Conservation (phyloP, 2,888 invertebrate species). For the Leptinotarsa juncta region DNA sequence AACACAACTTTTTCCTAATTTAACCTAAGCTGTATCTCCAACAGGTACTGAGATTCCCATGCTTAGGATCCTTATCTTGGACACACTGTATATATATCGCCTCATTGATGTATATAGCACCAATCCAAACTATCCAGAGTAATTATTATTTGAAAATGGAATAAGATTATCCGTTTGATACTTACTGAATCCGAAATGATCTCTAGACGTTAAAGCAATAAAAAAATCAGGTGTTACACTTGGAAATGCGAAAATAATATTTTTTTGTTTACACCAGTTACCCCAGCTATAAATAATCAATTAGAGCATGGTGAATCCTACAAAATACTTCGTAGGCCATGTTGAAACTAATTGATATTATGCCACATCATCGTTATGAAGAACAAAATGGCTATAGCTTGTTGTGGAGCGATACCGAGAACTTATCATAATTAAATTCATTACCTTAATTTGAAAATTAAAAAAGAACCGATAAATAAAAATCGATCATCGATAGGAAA, state of each 20-base stretch:
- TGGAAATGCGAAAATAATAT: background rate
- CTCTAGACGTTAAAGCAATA: background rate
- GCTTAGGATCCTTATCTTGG: too few relatives aligned
- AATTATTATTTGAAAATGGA: too few relatives aligned
- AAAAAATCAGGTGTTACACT: background rate
- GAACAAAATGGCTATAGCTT: slow-evolving; percentile 9
- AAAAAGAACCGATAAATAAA: slow-evolving; percentile 9
- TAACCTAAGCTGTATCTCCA: too few relatives aligned
- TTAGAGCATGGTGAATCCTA: background rate
- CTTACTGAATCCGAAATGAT: too few relatives aligned
- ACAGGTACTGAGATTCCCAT: too few relatives aligned
- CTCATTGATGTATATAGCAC: too few relatives aligned
- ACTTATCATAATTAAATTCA: slow-evolving; percentile 15
- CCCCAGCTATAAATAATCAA: background rate
- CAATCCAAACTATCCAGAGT: too few relatives aligned
- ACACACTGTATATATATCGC: too few relatives aligned
- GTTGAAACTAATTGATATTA: background rate
- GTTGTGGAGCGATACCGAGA: slow-evolving; percentile 10
- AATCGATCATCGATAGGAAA: slow-evolving; percentile 20
- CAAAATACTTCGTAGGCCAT: background rate
- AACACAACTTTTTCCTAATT: too few relatives aligned
- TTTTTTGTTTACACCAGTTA: background rate
- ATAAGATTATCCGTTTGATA: too few relatives aligned
- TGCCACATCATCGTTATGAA: slow-evolving; percentile 7
- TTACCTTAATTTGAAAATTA: slow-evolving; percentile 18